Conservation (phyloP, 2,888 invertebrate genomes). For the Neoaliturus tenellus region DNA sequence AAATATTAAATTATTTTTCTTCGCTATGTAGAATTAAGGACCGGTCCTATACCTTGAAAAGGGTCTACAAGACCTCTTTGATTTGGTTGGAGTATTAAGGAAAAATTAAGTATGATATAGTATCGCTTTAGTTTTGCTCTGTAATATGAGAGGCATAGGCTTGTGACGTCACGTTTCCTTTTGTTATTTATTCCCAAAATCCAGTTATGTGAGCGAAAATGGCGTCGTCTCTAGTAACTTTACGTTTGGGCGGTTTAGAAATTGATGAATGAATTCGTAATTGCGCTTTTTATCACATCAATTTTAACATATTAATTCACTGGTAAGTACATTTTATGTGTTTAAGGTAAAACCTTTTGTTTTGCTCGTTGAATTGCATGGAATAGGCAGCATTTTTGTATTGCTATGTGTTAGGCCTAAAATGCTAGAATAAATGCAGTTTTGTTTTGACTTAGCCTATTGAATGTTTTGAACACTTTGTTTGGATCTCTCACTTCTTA, state of each 20-base stretch:
- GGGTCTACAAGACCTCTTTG: no score
- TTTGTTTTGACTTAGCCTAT: no score
- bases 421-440: no score
- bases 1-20: no score
- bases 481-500: no score
- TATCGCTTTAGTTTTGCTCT: no score
- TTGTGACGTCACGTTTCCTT: background rate
- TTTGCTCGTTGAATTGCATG: constrained; percentile 1
- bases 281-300: constrained; percentile 58
- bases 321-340: constrained; percentile 4
- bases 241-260: constrained; percentile 72
- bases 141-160: background rate
- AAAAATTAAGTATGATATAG: no score
- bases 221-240: constrained; percentile 73
- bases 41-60: no score
- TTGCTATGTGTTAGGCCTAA: background rate
- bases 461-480: background rate
- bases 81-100: no score
- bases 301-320: constrained; percentile 25
- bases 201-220: constrained; percentile 72
- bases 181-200: background rate
- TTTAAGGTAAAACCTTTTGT: background rate
- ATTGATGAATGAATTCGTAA: constrained; percentile 73
- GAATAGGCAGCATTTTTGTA: background rate
- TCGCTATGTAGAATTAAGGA: no score